Conservation (phyloP, 2,888 invertebrate species). For the Miltochrista miniata region DNA sequence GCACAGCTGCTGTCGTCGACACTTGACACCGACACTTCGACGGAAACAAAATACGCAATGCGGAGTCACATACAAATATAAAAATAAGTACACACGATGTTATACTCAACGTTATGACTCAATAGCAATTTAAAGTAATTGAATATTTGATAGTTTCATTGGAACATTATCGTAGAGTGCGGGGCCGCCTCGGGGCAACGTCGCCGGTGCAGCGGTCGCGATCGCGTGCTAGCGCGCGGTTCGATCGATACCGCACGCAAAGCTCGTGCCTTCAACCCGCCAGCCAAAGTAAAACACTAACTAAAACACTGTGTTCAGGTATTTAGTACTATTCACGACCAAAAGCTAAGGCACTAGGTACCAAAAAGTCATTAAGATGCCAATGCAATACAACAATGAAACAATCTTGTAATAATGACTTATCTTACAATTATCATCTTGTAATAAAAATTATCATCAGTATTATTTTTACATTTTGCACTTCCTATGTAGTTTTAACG, state of each 20-base stretch:
- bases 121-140: slow-evolving; percentile 34
- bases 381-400: too few relatives aligned
- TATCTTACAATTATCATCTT: too few relatives aligned
- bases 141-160: slow-evolving; percentile 38
- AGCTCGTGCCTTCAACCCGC: slow-evolving; percentile 65
- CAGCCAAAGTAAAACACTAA: slow-evolving; percentile 32
- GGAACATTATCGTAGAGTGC: slow-evolving; percentile 29
- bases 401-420: too few relatives aligned
- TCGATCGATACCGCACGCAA: slow-evolving; percentile 75
- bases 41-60: slow-evolving; percentile 30
- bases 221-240: slow-evolving; percentile 71
- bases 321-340: too few relatives aligned
- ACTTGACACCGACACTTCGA: slow-evolving; percentile 1
- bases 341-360: too few relatives aligned
- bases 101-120: slow-evolving; percentile 18
- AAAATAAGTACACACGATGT: slow-evolving; percentile 17
- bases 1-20: slow-evolving; percentile 10
- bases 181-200: slow-evolving; percentile 34
- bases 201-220: slow-evolving; percentile 65
- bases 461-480: too few relatives aligned
- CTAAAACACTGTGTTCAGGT: not conserved
- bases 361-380: too few relatives aligned
- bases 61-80: slow-evolving; percentile 19
- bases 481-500: too few relatives aligned
- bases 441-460: too few relatives aligned